These are phyloP conservation scores for Myocastor coypus DNA, from an alignment of 2,113 vertebrate species.

Conservation along the genomic window DNA sequence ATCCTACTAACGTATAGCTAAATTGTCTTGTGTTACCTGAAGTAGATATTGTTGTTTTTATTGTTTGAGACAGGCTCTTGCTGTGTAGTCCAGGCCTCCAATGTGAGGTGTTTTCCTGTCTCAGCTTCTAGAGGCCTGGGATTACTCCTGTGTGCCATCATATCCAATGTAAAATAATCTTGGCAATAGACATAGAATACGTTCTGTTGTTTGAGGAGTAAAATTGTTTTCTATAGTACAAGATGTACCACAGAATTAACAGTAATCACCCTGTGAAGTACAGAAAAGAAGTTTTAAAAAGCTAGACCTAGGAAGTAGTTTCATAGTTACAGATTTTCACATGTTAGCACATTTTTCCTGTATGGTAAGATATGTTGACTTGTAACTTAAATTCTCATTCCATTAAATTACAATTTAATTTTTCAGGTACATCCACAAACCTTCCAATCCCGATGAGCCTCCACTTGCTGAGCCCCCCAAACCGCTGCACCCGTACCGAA, in stretches of 20 bases:
- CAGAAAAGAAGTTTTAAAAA: not conserved
- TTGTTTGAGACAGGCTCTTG: not conserved
- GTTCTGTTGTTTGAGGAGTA: not conserved
- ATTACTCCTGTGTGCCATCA: not conserved
- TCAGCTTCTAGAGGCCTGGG: not conserved
- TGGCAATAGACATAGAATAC: not conserved
- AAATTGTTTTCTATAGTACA: slow-evolving; percentile 9
- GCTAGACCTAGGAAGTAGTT: not conserved
- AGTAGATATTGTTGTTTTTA: not conserved
- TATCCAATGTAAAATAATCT: not conserved
- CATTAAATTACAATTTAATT: slow-evolving; percentile 59
- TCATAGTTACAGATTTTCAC: not conserved
- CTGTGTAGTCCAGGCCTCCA: not conserved
- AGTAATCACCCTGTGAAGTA: slow-evolving; percentile 9
- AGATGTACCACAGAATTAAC: not conserved
- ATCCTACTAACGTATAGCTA: not conserved
- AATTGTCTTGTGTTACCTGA: slow-evolving; percentile 43
- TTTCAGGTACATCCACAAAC: slow-evolving; percentile 93
- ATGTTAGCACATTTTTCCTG: slow-evolving; percentile 30
- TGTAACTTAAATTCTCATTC: slow-evolving; percentile 33
- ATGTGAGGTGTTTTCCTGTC: not conserved
- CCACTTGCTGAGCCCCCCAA: slow-evolving; percentile 92
- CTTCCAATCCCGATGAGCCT: slow-evolving; percentile 92
- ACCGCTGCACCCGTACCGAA: slow-evolving; percentile 92
- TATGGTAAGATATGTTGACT: not conserved